Evolutionary conservation across 35 echinoderm and acorn worm genomes (phyloP).

Genomic region (Lytechinus variegatus): DNA sequence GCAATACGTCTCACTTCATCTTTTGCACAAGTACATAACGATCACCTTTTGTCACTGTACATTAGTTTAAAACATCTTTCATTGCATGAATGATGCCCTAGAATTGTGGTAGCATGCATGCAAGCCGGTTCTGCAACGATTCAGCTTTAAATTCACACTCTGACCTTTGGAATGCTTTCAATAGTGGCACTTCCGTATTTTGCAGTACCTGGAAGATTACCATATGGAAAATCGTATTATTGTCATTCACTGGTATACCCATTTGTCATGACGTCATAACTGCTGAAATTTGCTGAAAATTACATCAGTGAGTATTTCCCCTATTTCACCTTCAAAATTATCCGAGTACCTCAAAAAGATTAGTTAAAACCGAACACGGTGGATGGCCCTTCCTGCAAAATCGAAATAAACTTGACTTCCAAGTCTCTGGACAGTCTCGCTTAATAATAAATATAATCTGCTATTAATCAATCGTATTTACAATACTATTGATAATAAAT

Average conservation of each 20-base stretch:
- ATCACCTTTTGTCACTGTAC: too few species aligned
- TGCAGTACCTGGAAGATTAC: background rate
- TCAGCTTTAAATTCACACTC: background rate
- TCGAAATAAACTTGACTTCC: background rate
- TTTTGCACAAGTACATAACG: too few species aligned
- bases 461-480: constrained; percentile 19
- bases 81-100: too few species aligned
- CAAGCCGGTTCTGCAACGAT: background rate
- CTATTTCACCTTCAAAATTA: background rate
- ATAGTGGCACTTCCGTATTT: background rate
- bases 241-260: background rate
- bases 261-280: background rate
- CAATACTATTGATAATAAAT: background rate
- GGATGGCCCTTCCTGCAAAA: background rate
- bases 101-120: background rate
- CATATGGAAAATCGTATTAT: background rate
- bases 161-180: background rate
- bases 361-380: background rate
- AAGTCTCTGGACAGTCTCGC: background rate
- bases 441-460: background rate
- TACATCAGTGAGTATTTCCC: background rate
- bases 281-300: background rate
- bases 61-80: too few species aligned
- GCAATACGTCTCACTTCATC: too few species aligned
- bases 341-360: background rate